Evolutionary conservation across 2,888 invertebrate species (phyloP).

Genomic region (Labia minor): DNA sequence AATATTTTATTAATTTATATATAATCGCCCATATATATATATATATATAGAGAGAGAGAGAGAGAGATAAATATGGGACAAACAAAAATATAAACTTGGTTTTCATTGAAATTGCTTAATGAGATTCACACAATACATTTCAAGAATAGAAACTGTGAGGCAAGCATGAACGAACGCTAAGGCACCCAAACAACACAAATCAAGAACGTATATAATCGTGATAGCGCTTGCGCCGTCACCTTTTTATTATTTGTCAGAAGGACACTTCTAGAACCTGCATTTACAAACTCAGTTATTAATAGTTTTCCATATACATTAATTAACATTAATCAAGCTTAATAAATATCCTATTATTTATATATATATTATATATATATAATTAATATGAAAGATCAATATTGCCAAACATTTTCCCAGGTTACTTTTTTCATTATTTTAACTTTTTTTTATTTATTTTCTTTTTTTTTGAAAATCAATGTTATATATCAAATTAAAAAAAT

Average conservation of each 20-base stretch:
- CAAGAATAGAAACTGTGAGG: not conserved
- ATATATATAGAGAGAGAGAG: not conserved
- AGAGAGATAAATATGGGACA: too few relatives aligned
- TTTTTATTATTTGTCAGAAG: conserved; percentile 22
- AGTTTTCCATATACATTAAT: conserved; percentile 14
- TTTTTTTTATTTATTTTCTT: too few relatives aligned
- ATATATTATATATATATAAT: too few relatives aligned
- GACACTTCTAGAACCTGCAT: conserved; percentile 27
- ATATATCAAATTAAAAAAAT: too few relatives aligned
- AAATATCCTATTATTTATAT: too few relatives aligned
- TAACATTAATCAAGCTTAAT: conserved; percentile 3
- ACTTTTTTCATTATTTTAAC: not conserved
- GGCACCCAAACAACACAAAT: conserved; percentile 13
- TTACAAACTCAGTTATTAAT: conserved; percentile 25
- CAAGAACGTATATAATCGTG: not conserved
- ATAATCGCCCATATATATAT: not conserved
- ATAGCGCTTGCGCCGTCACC: not conserved
- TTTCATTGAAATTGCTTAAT: not conserved
- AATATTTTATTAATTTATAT: not conserved
- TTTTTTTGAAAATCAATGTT: too few relatives aligned
- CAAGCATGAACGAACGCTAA: conserved; percentile 2
- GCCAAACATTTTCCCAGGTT: too few relatives aligned
- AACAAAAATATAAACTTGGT: not conserved
- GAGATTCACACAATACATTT: not conserved
- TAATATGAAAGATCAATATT: too few relatives aligned